Evolutionary conservation across 2,113 vertebrate genomes (phyloP), one percentile per base, ranked within the genome.

Genomic region (Sterrhoptilus dennistouni): DNA sequence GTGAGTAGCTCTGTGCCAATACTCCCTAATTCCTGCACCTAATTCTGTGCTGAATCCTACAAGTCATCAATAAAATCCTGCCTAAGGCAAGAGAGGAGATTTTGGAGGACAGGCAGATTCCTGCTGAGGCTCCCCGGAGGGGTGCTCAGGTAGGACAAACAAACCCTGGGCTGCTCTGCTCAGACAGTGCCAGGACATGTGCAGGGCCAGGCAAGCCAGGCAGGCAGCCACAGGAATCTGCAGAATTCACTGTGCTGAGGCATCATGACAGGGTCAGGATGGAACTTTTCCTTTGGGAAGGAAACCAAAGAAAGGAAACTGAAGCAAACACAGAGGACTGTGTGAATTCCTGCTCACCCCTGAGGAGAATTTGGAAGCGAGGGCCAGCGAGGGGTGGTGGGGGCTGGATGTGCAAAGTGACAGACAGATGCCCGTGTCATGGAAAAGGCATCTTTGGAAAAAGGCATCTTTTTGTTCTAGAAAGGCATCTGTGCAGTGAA

Each of bases 311-410:
- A 15, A 53, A 57, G n/a, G 56, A 53, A 57, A 47, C 9, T 3
- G 47, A 82, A 80, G 66, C 52, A 82, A 61, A 56, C 22, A n/a
- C 80, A 91, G 65, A 45, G 50, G 47, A 28, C 8, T 21, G 35
- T 16, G 66, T 45, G 57, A 80, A 53, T 36, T 59, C 53, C 44
- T 53, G 42, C 31, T 71, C 28, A 6, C 24, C 23, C 4, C 42
- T 9, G 31, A 57, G 38, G 28, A 12, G 36, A 49, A n/a, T 8
- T 57, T 3, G 2, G 60, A 56, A 75, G 31, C 0, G 2, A 17
- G 40, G 57, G 27, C 29, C 19, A 17, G 36, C 9, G n/a, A n/a
- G n/a, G n/a, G n/a, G n/a, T n/a, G n/a, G n/a, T n/a, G 25, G 14
- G 65, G 42, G 38, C 6, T 50, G 56, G 49, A 40, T 44, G 47